Evolutionary conservation across 2,797 vertebrate genomes (phyloP), one percentile per base, ranked within the genome.

Genomic region (Gorsachius magnificus): DNA sequence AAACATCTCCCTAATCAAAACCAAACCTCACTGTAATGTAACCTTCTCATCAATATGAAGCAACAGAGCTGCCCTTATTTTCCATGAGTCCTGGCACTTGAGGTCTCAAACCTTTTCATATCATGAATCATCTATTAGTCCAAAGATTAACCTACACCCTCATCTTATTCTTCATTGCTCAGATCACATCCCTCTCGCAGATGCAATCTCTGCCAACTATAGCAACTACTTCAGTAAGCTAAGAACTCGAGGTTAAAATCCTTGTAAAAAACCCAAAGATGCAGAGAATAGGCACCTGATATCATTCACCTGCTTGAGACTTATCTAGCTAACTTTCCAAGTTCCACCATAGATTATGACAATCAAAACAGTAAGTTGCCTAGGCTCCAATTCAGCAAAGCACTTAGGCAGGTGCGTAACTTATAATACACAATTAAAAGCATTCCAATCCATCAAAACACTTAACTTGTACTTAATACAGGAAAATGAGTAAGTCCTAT

Each of bases 351-450:
- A 51, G 69, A 78, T 22, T 8, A 69, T 41, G 56, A 60, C 66
- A 87, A 74, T 16, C 63, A 77, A 94, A 94, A 33, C 35, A 90
- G 19, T 61, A 85, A 53, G 38, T 45, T 90, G 51, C 35, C 58
- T 58, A 90, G 22, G 33, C 48, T 78, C 11, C 57, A 54, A 63
- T 58, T 83, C 64, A 90, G 57, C 35, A 76, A 91, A 88, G 64
- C 79, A 88, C 80, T 90, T 90, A 48, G 53, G 43, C 69, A 75
- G 21, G 80, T 68, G 58, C 29, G 6, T 43, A 70, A 93, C 88
- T 91, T 93, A 83, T 86, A 92, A 87, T 35, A 53, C 41, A 74
- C 48, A 81, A 68, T 56, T 83, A 88, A 92, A 83, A 88, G 66
- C 48, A 71, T 90, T 58, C n/a, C 31, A 41, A 71, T 74, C 83